Base-by-base conservation (phyloP, 2,797 vertebrate species). In the Hozukius guyotensis region DNA sequence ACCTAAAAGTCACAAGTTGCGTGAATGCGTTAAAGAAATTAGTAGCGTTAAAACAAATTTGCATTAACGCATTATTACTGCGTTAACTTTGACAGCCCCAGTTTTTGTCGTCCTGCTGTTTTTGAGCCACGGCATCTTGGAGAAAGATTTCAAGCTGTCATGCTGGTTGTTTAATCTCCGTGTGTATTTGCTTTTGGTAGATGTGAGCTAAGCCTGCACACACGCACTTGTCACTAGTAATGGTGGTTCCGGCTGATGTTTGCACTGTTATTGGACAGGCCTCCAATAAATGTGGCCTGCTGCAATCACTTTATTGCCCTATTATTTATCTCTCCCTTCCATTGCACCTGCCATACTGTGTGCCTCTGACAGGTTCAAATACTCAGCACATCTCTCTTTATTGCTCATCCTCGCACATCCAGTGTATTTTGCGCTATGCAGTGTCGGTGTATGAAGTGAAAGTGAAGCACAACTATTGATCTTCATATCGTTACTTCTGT, bases 131-230 rank as follows among this genome's bases (percentile, higher is more conserved):
- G 24, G 16, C 1, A 5, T 72, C 52, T 61, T 3, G 10, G 27
- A 67, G 34, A 36, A n/a, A 8, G 53, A 72, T 75, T 67, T 55
- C 24, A 72, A 65, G 61, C 1, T 71, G 69, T 68, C 65, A 14
- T 60, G 27, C 76, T 66, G 70, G 42, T 57, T 79, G 18, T 87
- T 81, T 81, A 68, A 68, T 84, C 75, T 66, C 3, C 4, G 13
- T 71, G 75, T 70, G 34, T 86, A 65, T 90, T 85, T 83, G 38
- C 63, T 25, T 42, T 75, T 82, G n/a, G 60, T 56, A 11, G 36
- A 75, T 73, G 52, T 36, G 68, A 25, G 65, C 82, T 83, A 63
- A 63, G 61, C 2, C 1, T 5, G 12, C 8, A 6, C 8, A 6
- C 24, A 67, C n/a, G 13, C 20, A 20, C 60, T 63, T 18, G 52